phyloP scores from a whole-genome alignment of 2,888 invertebrate species.

The Noctua fimbriata region DNA sequence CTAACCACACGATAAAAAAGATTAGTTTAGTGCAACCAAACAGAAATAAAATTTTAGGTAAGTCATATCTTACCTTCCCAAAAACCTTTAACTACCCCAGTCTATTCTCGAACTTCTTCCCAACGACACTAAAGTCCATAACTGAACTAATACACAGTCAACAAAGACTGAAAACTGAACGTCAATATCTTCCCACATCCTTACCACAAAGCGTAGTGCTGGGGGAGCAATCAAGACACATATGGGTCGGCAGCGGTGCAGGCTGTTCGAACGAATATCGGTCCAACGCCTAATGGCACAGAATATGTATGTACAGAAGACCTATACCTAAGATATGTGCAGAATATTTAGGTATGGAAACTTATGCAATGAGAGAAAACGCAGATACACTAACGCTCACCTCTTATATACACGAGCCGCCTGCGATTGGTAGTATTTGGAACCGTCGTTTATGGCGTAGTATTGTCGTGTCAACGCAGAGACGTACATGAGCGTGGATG shows the following conservation, averaged over 20 bases:
- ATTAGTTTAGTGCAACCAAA: not conserved
- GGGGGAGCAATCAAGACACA: conserved; percentile 72
- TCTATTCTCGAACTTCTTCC: not conserved
- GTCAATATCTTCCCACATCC: conserved; percentile 46
- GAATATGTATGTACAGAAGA: conserved; percentile 26
- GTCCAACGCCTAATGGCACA: conserved; percentile 30
- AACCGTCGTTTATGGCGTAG: not conserved
- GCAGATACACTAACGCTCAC: not conserved
- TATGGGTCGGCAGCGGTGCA: conserved; percentile 61
- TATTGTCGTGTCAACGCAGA: not conserved
- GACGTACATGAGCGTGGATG: not conserved
- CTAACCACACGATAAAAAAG: too few species aligned
- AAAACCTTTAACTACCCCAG: not conserved
- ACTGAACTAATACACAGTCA: conserved; percentile 2
- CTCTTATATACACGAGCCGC: not conserved
- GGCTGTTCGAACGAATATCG: conserved; percentile 60
- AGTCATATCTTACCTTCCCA: not conserved
- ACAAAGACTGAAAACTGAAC: conserved; percentile 20
- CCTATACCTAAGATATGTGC: too few species aligned
- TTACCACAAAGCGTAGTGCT: conserved; percentile 52
- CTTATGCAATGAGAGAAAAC: not conserved
- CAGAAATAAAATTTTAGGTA: not conserved
- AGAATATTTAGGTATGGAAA: not conserved
- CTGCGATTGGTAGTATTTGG: not conserved
- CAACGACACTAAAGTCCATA: conserved; percentile 1